Evolutionary conservation across 2,888 invertebrate genomes (phyloP).

Genomic region (Caenorhabditis macrosperma): DNA sequence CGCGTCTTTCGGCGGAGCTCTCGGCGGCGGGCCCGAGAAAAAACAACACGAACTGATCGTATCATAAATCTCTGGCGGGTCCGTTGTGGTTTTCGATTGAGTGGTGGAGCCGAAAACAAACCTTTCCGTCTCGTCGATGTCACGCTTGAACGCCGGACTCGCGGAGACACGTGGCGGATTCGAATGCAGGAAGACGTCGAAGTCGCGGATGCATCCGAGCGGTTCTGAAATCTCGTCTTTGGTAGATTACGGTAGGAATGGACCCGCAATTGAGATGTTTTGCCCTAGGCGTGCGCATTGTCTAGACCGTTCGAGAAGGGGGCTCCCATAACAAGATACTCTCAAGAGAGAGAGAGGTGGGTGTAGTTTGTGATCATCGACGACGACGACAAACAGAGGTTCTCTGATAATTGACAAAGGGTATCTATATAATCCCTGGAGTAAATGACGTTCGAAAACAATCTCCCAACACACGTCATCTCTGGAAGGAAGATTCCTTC

Average conservation of each 20-base stretch:
- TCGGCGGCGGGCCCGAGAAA: too few relatives aligned
- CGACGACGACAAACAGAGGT: too few relatives aligned
- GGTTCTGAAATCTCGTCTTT: slow-evolving; percentile 41
- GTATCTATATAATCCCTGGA: too few relatives aligned
- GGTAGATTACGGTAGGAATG: too few relatives aligned
- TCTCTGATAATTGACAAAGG: too few relatives aligned
- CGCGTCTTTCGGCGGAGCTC: too few relatives aligned
- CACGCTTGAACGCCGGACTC: slow-evolving; percentile 37
- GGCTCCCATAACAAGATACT: not conserved
- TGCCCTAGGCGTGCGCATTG: not conserved
- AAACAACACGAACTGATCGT: slow-evolving; percentile 15
- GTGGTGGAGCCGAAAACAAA: slow-evolving; percentile 16
- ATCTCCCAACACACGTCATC: too few relatives aligned
- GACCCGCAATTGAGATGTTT: too few relatives aligned
- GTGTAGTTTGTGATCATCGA: too few relatives aligned
- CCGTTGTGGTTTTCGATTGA: slow-evolving; percentile 24
- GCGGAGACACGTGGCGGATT: slow-evolving; percentile 44
- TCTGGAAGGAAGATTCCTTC: too few relatives aligned
- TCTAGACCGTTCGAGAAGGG: not conserved
- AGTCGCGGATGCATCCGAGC: slow-evolving; percentile 15
- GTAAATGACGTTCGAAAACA: too few relatives aligned
- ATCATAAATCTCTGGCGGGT: slow-evolving; percentile 29
- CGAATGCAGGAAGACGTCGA: slow-evolving; percentile 27
- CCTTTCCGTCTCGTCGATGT: slow-evolving; percentile 44
- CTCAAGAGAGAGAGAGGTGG: not conserved